Conservation (phyloP, 2,797 vertebrate species). For the Hylomyscus alleni region DNA sequence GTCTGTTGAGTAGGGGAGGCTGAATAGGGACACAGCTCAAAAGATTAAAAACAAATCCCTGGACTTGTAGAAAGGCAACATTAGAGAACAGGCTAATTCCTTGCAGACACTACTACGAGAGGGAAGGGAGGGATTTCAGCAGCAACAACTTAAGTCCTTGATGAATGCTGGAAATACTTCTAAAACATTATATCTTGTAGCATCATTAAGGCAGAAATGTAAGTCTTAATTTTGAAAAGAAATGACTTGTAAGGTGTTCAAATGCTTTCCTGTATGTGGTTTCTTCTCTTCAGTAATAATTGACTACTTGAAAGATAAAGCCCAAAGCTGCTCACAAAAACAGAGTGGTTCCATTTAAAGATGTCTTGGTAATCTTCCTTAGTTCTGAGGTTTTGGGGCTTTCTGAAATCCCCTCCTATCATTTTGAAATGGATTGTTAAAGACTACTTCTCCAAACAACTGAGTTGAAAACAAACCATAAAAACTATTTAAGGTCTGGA, state of each 20-base stretch:
- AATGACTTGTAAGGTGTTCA: background rate
- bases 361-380: slow-evolving; percentile 15
- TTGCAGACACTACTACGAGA: background rate
- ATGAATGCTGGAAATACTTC: slow-evolving; percentile 41
- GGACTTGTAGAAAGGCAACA: background rate
- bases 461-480: slow-evolving; percentile 52
- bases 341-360: background rate
- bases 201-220: background rate
- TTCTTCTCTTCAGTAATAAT: background rate
- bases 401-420: slow-evolving; percentile 46
- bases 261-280: background rate
- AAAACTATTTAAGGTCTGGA: background rate
- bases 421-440: slow-evolving; percentile 35
- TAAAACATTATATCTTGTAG: background rate
- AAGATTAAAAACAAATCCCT: background rate
- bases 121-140: background rate
- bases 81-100: background rate
- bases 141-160: background rate
- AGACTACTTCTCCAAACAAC: background rate
- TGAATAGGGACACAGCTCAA: background rate
- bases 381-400: background rate
- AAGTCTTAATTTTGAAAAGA: slow-evolving; percentile 63
- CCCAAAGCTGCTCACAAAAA: background rate
- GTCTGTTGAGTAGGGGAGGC: background rate
- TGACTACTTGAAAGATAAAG: background rate